These are phyloP conservation scores for Linepithema humile DNA, from an alignment of 1,140 invertebrate species.

Conservation along the genomic window DNA sequence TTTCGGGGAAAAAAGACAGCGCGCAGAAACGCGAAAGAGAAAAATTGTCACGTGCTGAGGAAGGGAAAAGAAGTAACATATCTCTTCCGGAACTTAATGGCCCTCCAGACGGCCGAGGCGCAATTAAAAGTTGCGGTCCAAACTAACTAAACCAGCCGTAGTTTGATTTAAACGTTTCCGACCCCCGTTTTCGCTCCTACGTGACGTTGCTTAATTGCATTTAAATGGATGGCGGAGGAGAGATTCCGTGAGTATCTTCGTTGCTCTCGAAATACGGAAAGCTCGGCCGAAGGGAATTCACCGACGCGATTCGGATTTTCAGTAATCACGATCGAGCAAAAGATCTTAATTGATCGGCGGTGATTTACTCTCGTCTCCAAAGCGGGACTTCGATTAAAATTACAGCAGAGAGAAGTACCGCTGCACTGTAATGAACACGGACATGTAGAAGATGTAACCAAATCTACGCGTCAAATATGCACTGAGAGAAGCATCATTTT, in stretches of 20 bases:
- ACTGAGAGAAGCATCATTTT: background rate
- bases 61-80: constrained; percentile 74
- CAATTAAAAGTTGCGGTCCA: constrained; percentile 83
- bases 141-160: constrained; percentile 80
- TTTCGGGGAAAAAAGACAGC: background rate
- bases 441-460: background rate
- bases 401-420: background rate
- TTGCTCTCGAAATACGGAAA: constrained; percentile 35
- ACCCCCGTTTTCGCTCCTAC: constrained; percentile 67
- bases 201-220: constrained; percentile 79
- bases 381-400: background rate
- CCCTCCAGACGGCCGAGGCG: constrained; percentile 78
- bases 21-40: constrained; percentile 17
- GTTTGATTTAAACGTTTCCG: constrained; percentile 81
- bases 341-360: constrained; percentile 69
- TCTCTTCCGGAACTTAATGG: constrained; percentile 75
- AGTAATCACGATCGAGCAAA: constrained; percentile 68
- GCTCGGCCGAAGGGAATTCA: background rate
- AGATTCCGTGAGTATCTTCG: constrained; percentile 56
- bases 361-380: constrained; percentile 27
- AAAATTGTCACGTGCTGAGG: constrained; percentile 61
- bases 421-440: constrained; percentile 19
- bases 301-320: constrained; percentile 57
- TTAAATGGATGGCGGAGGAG: constrained; percentile 70
- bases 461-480: background rate